Base-by-base conservation (phyloP, 2,888 invertebrate genomes). In the Apodemia hepburni region DNA sequence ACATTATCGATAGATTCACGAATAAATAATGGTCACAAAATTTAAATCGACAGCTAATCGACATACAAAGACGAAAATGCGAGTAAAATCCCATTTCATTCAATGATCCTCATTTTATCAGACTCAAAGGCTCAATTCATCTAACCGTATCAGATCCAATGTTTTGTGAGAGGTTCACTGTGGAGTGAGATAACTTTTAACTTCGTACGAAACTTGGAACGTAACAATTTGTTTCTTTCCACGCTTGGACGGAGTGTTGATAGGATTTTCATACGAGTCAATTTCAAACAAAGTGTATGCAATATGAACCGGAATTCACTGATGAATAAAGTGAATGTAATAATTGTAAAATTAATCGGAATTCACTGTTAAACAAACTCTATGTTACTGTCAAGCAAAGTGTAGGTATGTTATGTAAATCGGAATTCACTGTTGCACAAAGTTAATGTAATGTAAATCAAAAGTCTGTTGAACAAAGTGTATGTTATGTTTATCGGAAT, bases 121-220 rank as follows among this genome's bases (percentile, higher is more conserved):
- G 47, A 22, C 64, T 54, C 64, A 58, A 59, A 60, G 58, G 66
- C 38, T 62, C 65, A 62, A 65, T 69, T 38, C 61, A 69, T 66
- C 68, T 47, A 60, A 45, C 18, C 62, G 63, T 61, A 60, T 65
- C 64, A 63, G 64, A 64, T 63, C 61, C 61, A 69, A 64, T 64
- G 64, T 63, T 68, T 66, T 70, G 65, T 61, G 65, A 67, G 64
- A 57, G 27, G n/a, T 27, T 57, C 54, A 15, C 27, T 29, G 57
- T 57, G n/a, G 72, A 72, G 73, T 68, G 65, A 67, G 66, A 73
- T 73, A 71, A 72, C 71, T 73, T 71, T 72, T 69, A 67, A 64
- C 60, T 66, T 68, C 63, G 57, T 60, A 59, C 49, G 27, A 57
- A 62, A 67, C 58, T 57, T 35, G 51, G 42, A 61, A 61, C 22